A percentile compares a stretch with the other conserved stretches of the same genome.
These are phyloP conservation scores for Noturus placidus DNA, from an alignment of 2,113 vertebrate species.

Conservation along the genomic window DNA sequence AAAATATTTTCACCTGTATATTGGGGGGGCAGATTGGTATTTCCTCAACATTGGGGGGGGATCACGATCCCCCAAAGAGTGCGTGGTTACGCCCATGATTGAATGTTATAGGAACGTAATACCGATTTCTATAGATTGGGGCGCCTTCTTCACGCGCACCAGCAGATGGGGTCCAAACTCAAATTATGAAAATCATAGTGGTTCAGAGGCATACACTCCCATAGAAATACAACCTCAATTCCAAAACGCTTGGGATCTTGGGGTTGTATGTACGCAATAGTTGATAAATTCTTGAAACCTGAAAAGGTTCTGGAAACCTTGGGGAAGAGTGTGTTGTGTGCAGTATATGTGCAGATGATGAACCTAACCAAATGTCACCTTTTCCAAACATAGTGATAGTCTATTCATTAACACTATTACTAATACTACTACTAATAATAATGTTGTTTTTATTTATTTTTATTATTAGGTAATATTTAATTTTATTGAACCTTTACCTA, in stretches of 20 bases:
- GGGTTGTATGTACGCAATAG: too few relatives aligned
- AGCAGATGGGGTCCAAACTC: slow-evolving; percentile 20
- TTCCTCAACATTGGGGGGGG: too few relatives aligned
- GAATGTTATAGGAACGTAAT: not conserved
- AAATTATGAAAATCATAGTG: not conserved
- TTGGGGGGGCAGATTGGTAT: too few relatives aligned
- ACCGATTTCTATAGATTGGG: not conserved
- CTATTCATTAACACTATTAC: not conserved
- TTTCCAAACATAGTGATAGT: not conserved
- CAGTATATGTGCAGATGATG: not conserved
- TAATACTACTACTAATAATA: not conserved
- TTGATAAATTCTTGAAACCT: not conserved
- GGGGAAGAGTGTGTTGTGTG: not conserved
- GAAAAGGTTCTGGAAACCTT: not conserved
- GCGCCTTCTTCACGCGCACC: not conserved
- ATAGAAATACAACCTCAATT: not conserved
- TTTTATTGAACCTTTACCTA: not conserved
- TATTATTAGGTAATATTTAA: not conserved
- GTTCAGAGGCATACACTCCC: not conserved
- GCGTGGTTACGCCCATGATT: too few relatives aligned
- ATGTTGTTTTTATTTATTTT: not conserved
- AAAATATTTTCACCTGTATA: too few relatives aligned
- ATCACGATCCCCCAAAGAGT: too few relatives aligned
- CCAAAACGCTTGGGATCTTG: too few relatives aligned
- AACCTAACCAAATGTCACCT: not conserved